Conservation (phyloP, 2,797 vertebrate species). For the Chelonia mydas region DNA sequence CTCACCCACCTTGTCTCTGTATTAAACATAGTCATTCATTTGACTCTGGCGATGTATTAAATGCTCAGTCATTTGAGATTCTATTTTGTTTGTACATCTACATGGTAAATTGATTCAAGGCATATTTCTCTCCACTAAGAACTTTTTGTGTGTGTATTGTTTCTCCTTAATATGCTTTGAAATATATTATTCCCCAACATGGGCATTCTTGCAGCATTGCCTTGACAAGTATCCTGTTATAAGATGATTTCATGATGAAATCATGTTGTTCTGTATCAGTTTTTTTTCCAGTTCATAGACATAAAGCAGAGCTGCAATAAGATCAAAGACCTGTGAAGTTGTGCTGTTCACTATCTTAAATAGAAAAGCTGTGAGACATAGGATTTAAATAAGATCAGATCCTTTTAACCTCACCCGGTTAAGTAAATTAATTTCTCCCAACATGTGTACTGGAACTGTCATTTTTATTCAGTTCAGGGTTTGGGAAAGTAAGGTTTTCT, state of each 20-base stretch:
- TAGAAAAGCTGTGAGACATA: not conserved
- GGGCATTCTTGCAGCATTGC: not conserved
- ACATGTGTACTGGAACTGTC: not conserved
- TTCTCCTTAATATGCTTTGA: not conserved
- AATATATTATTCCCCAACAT: not conserved
- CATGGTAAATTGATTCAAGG: not conserved
- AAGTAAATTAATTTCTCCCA: not conserved
- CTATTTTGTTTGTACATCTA: not conserved
- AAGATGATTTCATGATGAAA: slow-evolving; percentile 6
- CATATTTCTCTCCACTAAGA: not conserved
- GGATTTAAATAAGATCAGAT: slow-evolving; percentile 1
- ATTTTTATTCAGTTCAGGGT: not conserved
- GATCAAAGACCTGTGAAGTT: not conserved
- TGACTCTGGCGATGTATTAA: not conserved
- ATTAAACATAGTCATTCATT: not conserved
- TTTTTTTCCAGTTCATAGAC: not conserved
- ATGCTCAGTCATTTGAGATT: not conserved
- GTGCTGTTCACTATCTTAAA: slow-evolving; percentile 6
- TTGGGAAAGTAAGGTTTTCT: slow-evolving; percentile 3
- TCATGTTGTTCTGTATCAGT: not conserved
- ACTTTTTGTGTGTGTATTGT: not conserved
- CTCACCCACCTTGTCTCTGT: not conserved
- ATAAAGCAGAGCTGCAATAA: not conserved
- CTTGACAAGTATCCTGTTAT: not conserved
- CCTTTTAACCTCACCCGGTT: not conserved